These are phyloP conservation scores for Listrodromus nycthemerus DNA, from an alignment of 2,888 invertebrate genomes.

Conservation along the genomic window DNA sequence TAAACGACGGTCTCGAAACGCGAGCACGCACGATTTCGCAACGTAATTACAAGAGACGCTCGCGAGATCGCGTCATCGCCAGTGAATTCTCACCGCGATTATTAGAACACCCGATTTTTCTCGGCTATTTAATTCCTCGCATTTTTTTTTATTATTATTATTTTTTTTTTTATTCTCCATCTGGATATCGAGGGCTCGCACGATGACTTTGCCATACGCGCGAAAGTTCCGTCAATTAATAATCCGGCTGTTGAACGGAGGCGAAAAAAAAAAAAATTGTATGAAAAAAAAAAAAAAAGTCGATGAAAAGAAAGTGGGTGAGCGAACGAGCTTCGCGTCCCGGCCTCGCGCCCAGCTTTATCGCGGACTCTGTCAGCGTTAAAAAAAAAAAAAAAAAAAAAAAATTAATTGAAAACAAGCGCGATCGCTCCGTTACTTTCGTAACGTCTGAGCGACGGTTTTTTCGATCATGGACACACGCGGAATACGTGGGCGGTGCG, in stretches of 20 bases:
- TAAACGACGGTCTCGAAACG: constrained; percentile 29
- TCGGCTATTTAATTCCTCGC: background rate
- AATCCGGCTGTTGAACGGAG: constrained; percentile 19
- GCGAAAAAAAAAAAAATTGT: constrained; percentile 30
- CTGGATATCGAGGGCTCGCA: background rate
- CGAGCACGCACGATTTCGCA: constrained; percentile 58
- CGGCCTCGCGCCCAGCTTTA: constrained; percentile 1
- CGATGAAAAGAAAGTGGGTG: constrained; percentile 56
- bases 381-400: constrained; percentile 34
- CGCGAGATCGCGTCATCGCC: constrained; percentile 25
- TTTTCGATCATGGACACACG: constrained; percentile 40
- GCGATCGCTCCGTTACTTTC: constrained; percentile 40
- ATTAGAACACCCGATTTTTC: constrained; percentile 15
- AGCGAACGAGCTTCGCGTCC: constrained; percentile 42
- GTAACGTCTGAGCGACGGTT: constrained; percentile 49
- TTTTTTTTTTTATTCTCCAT: background rate
- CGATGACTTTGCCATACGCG: constrained; percentile 32
- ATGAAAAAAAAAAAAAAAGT: constrained; percentile 32
- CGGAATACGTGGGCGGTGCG: constrained; percentile 50
- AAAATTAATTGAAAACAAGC: constrained; percentile 28
- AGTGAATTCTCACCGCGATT: constrained; percentile 2
- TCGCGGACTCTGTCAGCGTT: background rate
- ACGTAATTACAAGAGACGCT: constrained; percentile 5
- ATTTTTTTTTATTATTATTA: constrained; percentile 2
- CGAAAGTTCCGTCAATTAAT: constrained; percentile 54